Evolutionary conservation across 2,888 invertebrate genomes (phyloP), one percentile per base, ranked within the genome.

Genomic region (Anagyrus pseudococci): DNA sequence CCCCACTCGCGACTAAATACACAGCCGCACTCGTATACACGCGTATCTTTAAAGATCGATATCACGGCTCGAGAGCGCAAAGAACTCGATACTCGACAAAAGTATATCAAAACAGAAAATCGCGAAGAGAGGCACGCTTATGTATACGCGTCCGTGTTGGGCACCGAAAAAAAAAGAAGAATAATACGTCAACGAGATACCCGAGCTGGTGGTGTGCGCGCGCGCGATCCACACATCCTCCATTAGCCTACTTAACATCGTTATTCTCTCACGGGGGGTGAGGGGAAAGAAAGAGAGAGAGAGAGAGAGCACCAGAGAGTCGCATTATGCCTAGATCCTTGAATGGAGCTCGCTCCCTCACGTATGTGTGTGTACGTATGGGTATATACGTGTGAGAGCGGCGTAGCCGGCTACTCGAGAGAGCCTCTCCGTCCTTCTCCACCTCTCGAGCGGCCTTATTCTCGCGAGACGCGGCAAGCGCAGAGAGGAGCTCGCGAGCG

Each of bases 401-500:
- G 33, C 50, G 26, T 10, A 43, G 54, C 26, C 41, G 47, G 23
- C 55, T 62, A n/a, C n/a, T n/a, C n/a, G n/a, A n/a, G n/a, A n/a
- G n/a, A n/a, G n/a, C n/a, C 37, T 22, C 41, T 48, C 48, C 17
- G 23, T 33, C 37, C 29, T 54, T 29, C 40, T 48, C 48, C 41
- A n/a, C 13, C 20, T 25, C 69, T 67, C 75, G 67, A 68, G 71
- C 77, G 78, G 78, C 80, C 79, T 78, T 79, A 78, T 79, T 80
- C 77, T 71, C 71, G 72, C 57, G n/a, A n/a, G n/a, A n/a, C n/a
- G n/a, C n/a, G n/a, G n/a, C n/a, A n/a, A n/a, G n/a, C n/a, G n/a
- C n/a, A n/a, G n/a, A n/a, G n/a, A n/a, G n/a, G n/a, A n/a, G n/a
- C n/a, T n/a, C n/a, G n/a, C n/a, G n/a, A n/a, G n/a, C n/a, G n/a